These are phyloP conservation scores for Conopomorpha cramerella DNA, from an alignment of 1,140 invertebrate genomes.

Conservation along the genomic window DNA sequence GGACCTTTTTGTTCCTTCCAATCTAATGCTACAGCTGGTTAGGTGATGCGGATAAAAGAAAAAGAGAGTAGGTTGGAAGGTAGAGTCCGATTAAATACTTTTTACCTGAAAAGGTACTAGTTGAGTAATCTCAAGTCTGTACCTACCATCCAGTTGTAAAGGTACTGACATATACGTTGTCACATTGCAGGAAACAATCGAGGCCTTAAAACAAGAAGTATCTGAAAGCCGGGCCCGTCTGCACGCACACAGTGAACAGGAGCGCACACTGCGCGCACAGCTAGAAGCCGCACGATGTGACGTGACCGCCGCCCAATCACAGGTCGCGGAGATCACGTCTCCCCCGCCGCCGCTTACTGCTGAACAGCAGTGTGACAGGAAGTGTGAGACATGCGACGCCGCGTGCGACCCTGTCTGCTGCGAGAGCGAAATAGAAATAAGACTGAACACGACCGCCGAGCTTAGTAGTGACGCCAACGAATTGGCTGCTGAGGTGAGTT, in stretches of 20 bases:
- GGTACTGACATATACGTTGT: neutral
- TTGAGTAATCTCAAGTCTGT: too few species aligned
- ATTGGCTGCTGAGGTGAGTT: conserved; percentile 42
- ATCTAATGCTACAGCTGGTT: too few species aligned
- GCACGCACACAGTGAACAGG: conserved; percentile 42
- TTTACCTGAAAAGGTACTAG: too few species aligned
- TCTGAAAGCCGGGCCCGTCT: conserved; percentile 39
- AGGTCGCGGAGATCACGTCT: too few species aligned
- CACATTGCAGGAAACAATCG: conserved; percentile 41
- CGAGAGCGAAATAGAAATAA: conserved; percentile 28
- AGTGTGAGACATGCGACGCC: conserved; percentile 23
- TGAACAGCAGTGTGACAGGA: too few species aligned
- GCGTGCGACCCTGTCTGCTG: conserved; percentile 41
- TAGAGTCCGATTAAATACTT: too few species aligned
- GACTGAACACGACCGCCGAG: conserved; percentile 32
- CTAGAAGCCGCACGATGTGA: conserved; percentile 40
- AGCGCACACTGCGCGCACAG: conserved; percentile 41
- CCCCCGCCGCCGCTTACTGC: too few species aligned
- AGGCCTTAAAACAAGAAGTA: conserved; percentile 49
- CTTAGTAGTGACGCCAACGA: conserved; percentile 43
- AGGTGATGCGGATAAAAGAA: too few species aligned
- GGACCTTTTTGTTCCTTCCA: too few species aligned
- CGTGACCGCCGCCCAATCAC: conserved; percentile 3
- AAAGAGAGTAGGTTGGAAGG: too few species aligned
- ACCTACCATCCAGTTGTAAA: too few species aligned